Evolutionary conservation across 2,113 vertebrate species (phyloP), one percentile per base, ranked within the genome.

Genomic region (Coryphaenoides rupestris): DNA sequence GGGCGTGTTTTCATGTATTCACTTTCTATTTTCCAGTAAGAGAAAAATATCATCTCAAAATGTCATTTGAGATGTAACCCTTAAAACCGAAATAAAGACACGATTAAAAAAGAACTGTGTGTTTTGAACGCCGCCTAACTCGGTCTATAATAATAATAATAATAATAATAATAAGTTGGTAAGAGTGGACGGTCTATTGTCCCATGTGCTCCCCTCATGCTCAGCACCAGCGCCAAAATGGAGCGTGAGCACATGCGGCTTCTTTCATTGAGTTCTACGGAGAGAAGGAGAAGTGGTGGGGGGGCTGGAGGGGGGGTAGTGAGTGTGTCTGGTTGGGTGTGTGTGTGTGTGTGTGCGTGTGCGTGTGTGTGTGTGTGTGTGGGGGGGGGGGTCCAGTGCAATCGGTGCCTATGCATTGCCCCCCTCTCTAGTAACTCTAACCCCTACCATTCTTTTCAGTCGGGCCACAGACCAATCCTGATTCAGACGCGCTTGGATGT

Each of bases 161-260:
- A n/a, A n/a, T n/a, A n/a, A n/a, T n/a, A n/a, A n/a, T n/a, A n/a
- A n/a, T n/a, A n/a, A n/a, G n/a, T n/a, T n/a, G n/a, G n/a, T 58
- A 22, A 62, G 28, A 33, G 16, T 17, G 5, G 67, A 24, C 45
- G 53, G 19, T 21, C 69, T 55, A 56, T 68, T 75, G 73, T 70
- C 55, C 72, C 82, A 86, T 81, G 79, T 84, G 82, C 77, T 82
- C 72, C 28, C 78, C 81, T 85, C 81, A 81, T 82, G 71, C 63
- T 66, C 64, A 7, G 21, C 62, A 21, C 13, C 15, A 55, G 58
- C 7, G 53, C 53, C n/a, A 4, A 22, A 17, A 70, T 50, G 55
- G 52, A 55, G 16, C 33, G 15, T 16, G 53, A 33, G 40, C 61
- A n/a, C n/a, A n/a, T n/a, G 63, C 33, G 63, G 55, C 55, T 69